Conservation (phyloP, 2,113 vertebrate species). For the Pongo abelii region DNA sequence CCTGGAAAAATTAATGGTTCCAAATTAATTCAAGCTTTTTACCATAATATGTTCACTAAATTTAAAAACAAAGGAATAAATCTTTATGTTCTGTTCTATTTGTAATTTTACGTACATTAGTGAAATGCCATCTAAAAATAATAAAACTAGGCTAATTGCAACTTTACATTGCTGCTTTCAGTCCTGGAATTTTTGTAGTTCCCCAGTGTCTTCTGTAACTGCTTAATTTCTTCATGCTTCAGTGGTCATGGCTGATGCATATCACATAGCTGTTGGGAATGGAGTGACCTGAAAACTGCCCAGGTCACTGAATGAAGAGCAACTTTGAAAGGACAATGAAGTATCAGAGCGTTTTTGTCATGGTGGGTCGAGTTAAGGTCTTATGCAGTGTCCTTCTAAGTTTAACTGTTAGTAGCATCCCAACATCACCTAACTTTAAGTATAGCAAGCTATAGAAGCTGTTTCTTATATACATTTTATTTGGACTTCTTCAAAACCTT, state of each 20-base stretch:
- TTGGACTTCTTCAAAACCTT: not conserved
- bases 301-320: slow-evolving; percentile 47
- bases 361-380: not conserved
- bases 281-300: slow-evolving; percentile 68
- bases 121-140: slow-evolving; percentile 48
- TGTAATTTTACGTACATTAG: slow-evolving; percentile 7
- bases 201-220: slow-evolving; percentile 61
- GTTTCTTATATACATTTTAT: not conserved
- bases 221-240: slow-evolving; percentile 47
- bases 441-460: not conserved
- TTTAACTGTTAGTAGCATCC: not conserved
- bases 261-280: slow-evolving; percentile 64
- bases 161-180: not conserved
- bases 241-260: slow-evolving; percentile 46
- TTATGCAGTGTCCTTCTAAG: not conserved
- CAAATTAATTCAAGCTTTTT: slow-evolving; percentile 34
- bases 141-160: slow-evolving; percentile 58
- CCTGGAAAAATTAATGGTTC: not conserved
- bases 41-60: not conserved
- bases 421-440: not conserved
- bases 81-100: not conserved
- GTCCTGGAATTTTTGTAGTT: slow-evolving; percentile 58
- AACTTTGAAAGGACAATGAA: slow-evolving; percentile 69
- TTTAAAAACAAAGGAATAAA: not conserved
- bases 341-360: slow-evolving; percentile 39